These are phyloP conservation scores for Vanessa cardui DNA, from an alignment of 2,888 invertebrate species.

Conservation along the genomic window DNA sequence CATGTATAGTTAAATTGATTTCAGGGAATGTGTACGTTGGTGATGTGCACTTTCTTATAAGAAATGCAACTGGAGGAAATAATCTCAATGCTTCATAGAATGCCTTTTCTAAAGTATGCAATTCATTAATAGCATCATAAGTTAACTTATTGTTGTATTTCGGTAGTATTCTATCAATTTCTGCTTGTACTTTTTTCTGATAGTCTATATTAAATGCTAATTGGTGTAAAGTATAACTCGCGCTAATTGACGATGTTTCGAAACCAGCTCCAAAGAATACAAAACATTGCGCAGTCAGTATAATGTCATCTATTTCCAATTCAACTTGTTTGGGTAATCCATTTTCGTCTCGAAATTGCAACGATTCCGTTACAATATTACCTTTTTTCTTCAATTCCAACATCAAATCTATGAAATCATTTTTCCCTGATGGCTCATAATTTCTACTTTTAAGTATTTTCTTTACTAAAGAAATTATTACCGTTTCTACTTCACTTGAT, in stretches of 20 bases:
- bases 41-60: constrained; percentile 64
- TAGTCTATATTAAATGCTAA: constrained; percentile 72
- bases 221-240: constrained; percentile 75
- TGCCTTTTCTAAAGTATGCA: constrained; percentile 69
- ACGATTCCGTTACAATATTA: constrained; percentile 65
- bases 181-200: constrained; percentile 69
- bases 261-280: constrained; percentile 79
- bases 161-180: constrained; percentile 66
- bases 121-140: constrained; percentile 70
- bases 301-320: constrained; percentile 60
- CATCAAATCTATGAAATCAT: constrained; percentile 72
- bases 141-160: constrained; percentile 63
- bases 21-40: constrained; percentile 71
- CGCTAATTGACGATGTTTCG: constrained; percentile 78
- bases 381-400: constrained; percentile 67
- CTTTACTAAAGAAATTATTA: constrained; percentile 58
- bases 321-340: constrained; percentile 62
- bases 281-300: constrained; percentile 72
- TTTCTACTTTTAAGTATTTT: constrained; percentile 61
- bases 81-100: constrained; percentile 72
- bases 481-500: constrained; percentile 57
- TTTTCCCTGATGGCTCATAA: constrained; percentile 62
- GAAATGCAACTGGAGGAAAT: constrained; percentile 69
- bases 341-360: constrained; percentile 59
- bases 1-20: constrained; percentile 61